phyloP scores from a whole-genome alignment of 35 echinoderm and acorn worm genomes.

The Lytechinus variegatus region DNA sequence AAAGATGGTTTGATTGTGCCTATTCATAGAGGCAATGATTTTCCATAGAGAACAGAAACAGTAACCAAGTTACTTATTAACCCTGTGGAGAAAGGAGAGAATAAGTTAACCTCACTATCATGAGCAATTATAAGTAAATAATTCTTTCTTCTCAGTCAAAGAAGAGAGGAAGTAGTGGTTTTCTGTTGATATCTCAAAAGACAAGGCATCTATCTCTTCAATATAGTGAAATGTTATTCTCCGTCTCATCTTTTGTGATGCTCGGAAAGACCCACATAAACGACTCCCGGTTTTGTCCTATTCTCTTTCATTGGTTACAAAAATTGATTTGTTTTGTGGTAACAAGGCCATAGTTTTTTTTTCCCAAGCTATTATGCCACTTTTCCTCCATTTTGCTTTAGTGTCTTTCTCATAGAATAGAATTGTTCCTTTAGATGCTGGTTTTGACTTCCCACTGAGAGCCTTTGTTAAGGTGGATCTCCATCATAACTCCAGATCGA shows the following conservation, averaged over 20 bases:
- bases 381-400: slow-evolving; percentile 26
- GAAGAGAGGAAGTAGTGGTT: background rate
- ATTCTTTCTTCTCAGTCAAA: slow-evolving; percentile 2
- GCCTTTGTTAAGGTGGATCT: slow-evolving; percentile 26
- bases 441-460: slow-evolving; percentile 24
- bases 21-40: background rate
- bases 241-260: background rate
- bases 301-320: slow-evolving; percentile 25
- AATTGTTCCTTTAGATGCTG: background rate
- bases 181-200: background rate
- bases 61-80: background rate
- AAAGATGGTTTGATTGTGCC: background rate
- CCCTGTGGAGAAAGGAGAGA: background rate
- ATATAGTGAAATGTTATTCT: background rate
- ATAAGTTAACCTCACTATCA: background rate
- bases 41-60: background rate
- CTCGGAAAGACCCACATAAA: background rate
- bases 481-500: slow-evolving; percentile 28
- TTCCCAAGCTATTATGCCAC: slow-evolving; percentile 13
- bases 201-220: background rate
- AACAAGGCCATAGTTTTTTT: slow-evolving; percentile 45
- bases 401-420: background rate
- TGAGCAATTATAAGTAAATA: background rate
- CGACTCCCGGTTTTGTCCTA: background rate
- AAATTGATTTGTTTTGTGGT: slow-evolving; percentile 40